Base-by-base conservation (phyloP, 2,888 invertebrate genomes). In the Hirtodrosophila duncani region DNA sequence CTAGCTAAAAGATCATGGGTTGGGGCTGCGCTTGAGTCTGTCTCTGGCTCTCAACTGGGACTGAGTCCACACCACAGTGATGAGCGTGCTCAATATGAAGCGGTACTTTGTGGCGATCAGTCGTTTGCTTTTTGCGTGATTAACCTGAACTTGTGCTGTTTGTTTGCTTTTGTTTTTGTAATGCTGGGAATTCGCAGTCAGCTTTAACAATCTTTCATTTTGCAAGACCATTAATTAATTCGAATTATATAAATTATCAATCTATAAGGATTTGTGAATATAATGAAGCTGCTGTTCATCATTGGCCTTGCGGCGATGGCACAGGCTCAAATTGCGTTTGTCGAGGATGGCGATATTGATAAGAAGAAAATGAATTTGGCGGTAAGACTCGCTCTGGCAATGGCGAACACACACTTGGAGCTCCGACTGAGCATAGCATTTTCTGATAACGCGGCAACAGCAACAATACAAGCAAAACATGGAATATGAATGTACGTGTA, bases 281-380 rank as follows among this genome's bases (percentile, higher is more conserved):
- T 72, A 77, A 46, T 46, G 27, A 33, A 57, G 11, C 14, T 50
- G 4, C 48, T 49, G 3, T 17, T 53, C 10, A 36, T 43, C 10
- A 41, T 61, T 51, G 41, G 50, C 13, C 26, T 59, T 43, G 31
- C 26, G 16, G 27, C 29, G 24, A 33, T 52, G 11, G 60, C 41
- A 5, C 42, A 61, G 3, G 66, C 69, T 5, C 82, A 84, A 49
- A 38, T 84, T 11, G 74, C 66, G 8, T 85, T 56, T 48, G 82
- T 78, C 6, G 85, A 85, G 72, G 59, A 64, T 5, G 62, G 50
- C 9, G 77, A 71, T 31, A 52, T 72, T 34, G 82, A 84, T 75
- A 74, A 74, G 60, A 66, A 63, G 14, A 84, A 83, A 68, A 63
- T 67, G 5, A 85, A 85, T 65, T 53, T 82, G 13, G 67, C 52